A percentile compares a stretch with the other conserved stretches of the same genome.
phyloP scores from a whole-genome alignment of 2,888 invertebrate species.

The Sinodicranocentrus sp. region DNA sequence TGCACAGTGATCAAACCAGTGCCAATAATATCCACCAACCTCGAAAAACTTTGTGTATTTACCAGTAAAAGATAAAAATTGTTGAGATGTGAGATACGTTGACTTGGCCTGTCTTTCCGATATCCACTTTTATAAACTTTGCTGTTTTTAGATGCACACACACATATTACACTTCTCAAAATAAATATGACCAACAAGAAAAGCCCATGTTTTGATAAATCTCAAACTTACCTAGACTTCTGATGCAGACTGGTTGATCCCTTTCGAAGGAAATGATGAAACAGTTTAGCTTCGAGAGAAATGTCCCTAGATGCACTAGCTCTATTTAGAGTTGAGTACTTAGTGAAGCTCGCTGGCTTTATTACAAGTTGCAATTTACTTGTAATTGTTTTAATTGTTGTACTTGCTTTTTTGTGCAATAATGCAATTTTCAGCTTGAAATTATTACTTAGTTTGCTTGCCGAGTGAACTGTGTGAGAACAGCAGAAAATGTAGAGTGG shows the following conservation, averaged over 20 bases:
- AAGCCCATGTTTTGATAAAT: neutral
- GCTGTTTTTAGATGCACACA: slow-evolving; percentile 2
- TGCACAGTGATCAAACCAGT: neutral
- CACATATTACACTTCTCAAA: neutral
- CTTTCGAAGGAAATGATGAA: neutral
- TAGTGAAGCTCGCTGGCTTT: too few relatives aligned
- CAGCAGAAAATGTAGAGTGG: neutral
- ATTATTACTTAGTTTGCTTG: neutral
- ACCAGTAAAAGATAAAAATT: slow-evolving; percentile 27
- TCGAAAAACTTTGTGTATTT: neutral
- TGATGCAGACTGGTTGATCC: neutral
- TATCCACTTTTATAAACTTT: slow-evolving; percentile 9
- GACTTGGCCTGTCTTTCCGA: slow-evolving; percentile 22
- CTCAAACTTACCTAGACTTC: neutral
- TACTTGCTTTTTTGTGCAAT: neutral
- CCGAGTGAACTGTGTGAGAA: slow-evolving; percentile 5
- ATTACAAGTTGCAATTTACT: too few relatives aligned
- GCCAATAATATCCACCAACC: neutral
- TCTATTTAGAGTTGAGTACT: neutral
- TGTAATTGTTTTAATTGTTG: neutral
- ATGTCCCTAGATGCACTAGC: neutral
- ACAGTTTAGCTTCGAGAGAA: neutral
- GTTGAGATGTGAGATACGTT: slow-evolving; percentile 29
- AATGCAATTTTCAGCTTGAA: neutral
- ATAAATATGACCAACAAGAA: slow-evolving; percentile 21